These are phyloP conservation scores for Natator depressus DNA, from an alignment of 2,113 vertebrate species.

Conservation along the genomic window DNA sequence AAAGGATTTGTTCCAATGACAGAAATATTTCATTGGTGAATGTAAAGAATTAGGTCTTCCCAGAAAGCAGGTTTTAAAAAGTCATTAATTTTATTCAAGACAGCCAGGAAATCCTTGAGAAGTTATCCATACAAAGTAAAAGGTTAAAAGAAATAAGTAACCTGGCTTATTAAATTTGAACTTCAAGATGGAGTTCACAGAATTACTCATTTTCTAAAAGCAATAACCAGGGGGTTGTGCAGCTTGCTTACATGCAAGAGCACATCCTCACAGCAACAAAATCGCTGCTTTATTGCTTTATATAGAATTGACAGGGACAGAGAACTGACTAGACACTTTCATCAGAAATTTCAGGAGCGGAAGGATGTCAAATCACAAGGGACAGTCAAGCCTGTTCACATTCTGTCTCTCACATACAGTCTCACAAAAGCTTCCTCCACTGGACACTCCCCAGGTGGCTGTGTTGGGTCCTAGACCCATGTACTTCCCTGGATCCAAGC, in stretches of 20 bases:
- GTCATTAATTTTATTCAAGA: slow-evolving; percentile 34
- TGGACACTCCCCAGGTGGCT: too few relatives aligned
- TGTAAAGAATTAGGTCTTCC: background rate
- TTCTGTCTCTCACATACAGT: background rate
- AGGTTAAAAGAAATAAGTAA: slow-evolving; percentile 15
- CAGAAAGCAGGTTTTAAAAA: background rate
- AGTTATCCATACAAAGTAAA: background rate
- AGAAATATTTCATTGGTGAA: background rate
- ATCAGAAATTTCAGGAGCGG: background rate
- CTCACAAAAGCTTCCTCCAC: too few relatives aligned
- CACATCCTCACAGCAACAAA: background rate
- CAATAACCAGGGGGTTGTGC: background rate
- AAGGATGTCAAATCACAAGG: background rate
- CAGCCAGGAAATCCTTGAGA: background rate
- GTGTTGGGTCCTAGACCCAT: too few relatives aligned
- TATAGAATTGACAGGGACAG: fast-evolving
- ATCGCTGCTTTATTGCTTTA: background rate
- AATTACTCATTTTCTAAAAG: slow-evolving; percentile 23
- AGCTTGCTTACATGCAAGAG: background rate
- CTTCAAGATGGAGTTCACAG: background rate
- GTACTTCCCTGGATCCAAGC: too few relatives aligned
- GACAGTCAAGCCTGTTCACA: background rate
- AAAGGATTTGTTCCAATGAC: background rate
- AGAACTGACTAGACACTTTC: background rate
- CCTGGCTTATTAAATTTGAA: slow-evolving; percentile 12